phyloP scores from a whole-genome alignment of 1,140 invertebrate genomes.

The Lysiphlebus fabarum region DNA sequence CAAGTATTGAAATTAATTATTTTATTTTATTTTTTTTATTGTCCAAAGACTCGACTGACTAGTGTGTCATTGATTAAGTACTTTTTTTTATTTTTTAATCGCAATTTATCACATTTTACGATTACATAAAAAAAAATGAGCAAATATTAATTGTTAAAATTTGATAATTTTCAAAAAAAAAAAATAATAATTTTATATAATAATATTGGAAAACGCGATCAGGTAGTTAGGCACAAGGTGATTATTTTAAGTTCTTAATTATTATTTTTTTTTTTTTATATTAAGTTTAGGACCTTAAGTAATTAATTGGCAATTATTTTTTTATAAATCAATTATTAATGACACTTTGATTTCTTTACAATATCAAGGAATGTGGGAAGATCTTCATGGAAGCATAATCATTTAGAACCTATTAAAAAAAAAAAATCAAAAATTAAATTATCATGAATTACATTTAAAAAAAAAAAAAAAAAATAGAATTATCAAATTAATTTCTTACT shows the following conservation, averaged over 20 bases:
- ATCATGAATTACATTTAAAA: not conserved
- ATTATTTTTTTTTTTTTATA: conserved; percentile 21
- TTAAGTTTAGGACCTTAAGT: not conserved
- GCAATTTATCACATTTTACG: too few relatives aligned
- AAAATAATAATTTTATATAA: conserved; percentile 18
- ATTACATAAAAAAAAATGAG: too few relatives aligned
- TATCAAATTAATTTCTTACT: conserved; percentile 43
- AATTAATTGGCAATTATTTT: too few relatives aligned
- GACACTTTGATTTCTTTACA: conserved; percentile 41
- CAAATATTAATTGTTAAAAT: too few relatives aligned
- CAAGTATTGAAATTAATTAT: too few relatives aligned
- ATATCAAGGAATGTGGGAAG: conserved; percentile 64
- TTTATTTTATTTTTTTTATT: too few relatives aligned
- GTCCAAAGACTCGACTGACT: too few relatives aligned
- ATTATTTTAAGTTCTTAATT: conserved; percentile 33
- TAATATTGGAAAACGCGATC: not conserved
- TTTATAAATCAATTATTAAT: not conserved
- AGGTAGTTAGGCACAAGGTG: conserved; percentile 44
- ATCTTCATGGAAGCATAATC: conserved; percentile 71
- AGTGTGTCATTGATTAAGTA: too few relatives aligned
- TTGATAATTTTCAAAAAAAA: too few relatives aligned
- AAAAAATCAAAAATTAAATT: conserved; percentile 11
- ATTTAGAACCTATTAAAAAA: conserved; percentile 59
- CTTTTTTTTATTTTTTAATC: too few relatives aligned
- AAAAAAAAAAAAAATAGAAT: not conserved